A percentile compares a stretch with the other conserved stretches of the same genome.
Conservation (phyloP, 1,140 invertebrate species). For the Microplitis demolitor region DNA sequence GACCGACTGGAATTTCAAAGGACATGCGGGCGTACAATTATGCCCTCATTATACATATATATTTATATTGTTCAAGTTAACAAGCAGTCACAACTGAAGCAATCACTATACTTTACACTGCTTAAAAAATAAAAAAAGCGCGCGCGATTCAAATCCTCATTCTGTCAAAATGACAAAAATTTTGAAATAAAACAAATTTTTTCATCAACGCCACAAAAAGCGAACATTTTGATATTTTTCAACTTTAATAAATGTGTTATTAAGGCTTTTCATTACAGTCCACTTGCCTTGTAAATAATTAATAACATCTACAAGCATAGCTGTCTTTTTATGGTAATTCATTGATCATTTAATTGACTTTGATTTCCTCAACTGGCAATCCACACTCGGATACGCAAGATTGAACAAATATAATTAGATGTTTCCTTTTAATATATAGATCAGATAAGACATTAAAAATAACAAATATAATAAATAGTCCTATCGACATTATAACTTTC, state of each 20-base stretch:
- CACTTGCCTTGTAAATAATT: too few relatives aligned
- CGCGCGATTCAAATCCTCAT: too few relatives aligned
- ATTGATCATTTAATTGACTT: constrained; percentile 35
- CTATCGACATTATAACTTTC: background rate
- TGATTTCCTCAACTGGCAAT: constrained; percentile 12
- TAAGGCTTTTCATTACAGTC: too few relatives aligned
- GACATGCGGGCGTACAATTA: background rate
- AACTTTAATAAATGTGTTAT: too few relatives aligned
- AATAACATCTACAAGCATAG: too few relatives aligned
- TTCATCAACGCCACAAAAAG: too few relatives aligned
- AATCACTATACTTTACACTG: too few relatives aligned
- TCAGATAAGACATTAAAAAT: background rate
- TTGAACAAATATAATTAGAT: constrained; percentile 16
- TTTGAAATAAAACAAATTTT: too few relatives aligned
- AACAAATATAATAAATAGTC: constrained; percentile 13
- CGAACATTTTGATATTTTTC: too few relatives aligned
- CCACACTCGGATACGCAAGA: constrained; percentile 12
- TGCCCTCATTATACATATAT: constrained; percentile 10
- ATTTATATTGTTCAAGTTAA: background rate
- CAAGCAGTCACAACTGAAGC: too few relatives aligned
- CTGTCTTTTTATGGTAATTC: constrained; percentile 42
- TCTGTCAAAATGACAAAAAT: too few relatives aligned
- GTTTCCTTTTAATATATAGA: background rate
- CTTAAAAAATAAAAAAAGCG: too few relatives aligned
- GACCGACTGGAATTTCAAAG: constrained; percentile 23